Conservation (phyloP, 2,797 vertebrate species). For the Cichlasoma orientale region DNA sequence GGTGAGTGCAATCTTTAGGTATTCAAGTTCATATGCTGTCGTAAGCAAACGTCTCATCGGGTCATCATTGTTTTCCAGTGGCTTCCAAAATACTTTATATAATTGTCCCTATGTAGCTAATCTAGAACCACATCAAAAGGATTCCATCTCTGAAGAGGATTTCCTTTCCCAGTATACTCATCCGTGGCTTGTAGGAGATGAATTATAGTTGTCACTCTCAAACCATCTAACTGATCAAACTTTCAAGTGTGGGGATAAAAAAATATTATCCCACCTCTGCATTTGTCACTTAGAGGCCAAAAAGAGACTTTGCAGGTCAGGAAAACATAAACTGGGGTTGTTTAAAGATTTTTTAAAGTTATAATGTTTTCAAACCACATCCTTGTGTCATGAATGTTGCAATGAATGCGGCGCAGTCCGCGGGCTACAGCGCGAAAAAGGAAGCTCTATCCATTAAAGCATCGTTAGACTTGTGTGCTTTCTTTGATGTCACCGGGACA, state of each 20-base stretch:
- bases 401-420: fast-evolving
- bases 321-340: background rate
- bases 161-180: background rate
- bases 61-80: background rate
- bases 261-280: background rate
- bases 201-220: background rate
- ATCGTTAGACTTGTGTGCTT: background rate
- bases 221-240: background rate
- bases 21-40: no score
- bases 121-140: no score
- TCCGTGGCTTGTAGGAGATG: background rate
- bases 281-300: background rate
- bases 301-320: background rate
- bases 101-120: no score
- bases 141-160: background rate
- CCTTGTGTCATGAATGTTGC: background rate
- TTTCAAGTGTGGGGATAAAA: background rate
- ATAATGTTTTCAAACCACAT: background rate
- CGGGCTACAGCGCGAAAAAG: background rate
- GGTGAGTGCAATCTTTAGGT: background rate
- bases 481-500: conserved; percentile 4
- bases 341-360: background rate
- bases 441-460: background rate
- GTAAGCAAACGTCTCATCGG: no score
- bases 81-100: no score